phyloP scores from a whole-genome alignment of 2,888 invertebrate genomes.

The Arrhopalites spinosus region DNA sequence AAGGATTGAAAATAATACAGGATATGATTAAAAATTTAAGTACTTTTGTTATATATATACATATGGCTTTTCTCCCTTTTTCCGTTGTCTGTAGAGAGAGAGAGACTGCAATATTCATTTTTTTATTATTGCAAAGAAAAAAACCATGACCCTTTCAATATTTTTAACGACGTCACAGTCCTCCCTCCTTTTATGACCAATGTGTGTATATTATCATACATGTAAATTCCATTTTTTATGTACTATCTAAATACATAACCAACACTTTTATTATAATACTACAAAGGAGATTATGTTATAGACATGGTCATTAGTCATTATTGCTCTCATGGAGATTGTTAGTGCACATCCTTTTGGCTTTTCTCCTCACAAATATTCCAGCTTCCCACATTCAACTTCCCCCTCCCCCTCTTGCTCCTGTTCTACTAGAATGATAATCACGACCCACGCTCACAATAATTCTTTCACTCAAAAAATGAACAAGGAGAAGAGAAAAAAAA shows the following conservation, averaged over 20 bases:
- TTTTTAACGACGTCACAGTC: constrained; percentile 19
- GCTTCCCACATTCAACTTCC: neutral
- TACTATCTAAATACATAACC: too few relatives aligned
- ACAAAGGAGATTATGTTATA: neutral
- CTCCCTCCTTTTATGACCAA: constrained; percentile 9
- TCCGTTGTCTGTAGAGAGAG: too few relatives aligned
- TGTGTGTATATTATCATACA: neutral
- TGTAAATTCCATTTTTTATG: too few relatives aligned
- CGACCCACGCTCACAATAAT: neutral
- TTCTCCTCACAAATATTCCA: neutral
- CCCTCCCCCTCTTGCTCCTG: neutral
- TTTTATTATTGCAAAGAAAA: neutral
- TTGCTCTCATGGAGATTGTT: too few relatives aligned
- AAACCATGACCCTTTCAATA: constrained; percentile 31
- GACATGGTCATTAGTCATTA: neutral
- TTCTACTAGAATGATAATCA: neutral
- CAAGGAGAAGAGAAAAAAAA: too few relatives aligned
- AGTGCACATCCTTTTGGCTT: too few relatives aligned
- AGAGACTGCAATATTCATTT: neutral
- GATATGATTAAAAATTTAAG: too few relatives aligned
- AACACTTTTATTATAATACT: neutral
- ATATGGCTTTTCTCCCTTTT: too few relatives aligned
- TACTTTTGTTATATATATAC: too few relatives aligned
- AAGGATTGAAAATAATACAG: too few relatives aligned
- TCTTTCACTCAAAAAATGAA: neutral